Evolutionary conservation across 2,888 invertebrate genomes (phyloP).

Genomic region (Osmoderma eremita): DNA sequence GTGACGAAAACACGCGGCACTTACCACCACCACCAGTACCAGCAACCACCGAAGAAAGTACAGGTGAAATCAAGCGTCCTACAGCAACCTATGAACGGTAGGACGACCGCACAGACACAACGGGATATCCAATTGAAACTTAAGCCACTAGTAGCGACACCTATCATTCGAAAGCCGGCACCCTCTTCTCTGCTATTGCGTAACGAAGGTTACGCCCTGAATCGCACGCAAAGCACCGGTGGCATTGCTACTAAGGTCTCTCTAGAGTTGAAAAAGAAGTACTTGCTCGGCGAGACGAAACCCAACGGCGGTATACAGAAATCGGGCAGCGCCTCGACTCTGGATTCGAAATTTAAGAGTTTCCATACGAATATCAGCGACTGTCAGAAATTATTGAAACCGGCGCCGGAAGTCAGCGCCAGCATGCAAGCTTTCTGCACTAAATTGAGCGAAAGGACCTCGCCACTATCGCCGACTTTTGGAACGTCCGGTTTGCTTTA

Average conservation of each 20-base stretch:
- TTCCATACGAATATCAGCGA: constrained; percentile 88
- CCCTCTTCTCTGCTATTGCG: constrained; percentile 51
- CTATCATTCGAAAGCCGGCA: constrained; percentile 45
- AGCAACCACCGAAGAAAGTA: constrained; percentile 67
- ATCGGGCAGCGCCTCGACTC: constrained; percentile 83
- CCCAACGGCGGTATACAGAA: constrained; percentile 78
- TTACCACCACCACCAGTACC: constrained; percentile 45
- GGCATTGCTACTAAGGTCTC: constrained; percentile 89
- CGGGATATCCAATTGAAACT: constrained; percentile 62
- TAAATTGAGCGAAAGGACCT: constrained; percentile 58
- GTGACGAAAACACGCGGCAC: constrained; percentile 67
- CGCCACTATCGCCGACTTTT: constrained; percentile 59
- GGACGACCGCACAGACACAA: constrained; percentile 39
- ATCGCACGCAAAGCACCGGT: constrained; percentile 86
- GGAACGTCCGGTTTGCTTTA: constrained; percentile 36
- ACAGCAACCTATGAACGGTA: constrained; percentile 62
- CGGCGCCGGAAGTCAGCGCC: constrained; percentile 75
- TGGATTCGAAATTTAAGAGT: constrained; percentile 85
- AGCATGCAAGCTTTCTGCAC: constrained; percentile 76
- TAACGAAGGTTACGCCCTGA: constrained; percentile 80
- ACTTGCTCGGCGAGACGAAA: constrained; percentile 78
- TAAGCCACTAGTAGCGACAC: constrained; percentile 58
- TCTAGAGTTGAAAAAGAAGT: constrained; percentile 85
- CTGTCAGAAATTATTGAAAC: constrained; percentile 86
- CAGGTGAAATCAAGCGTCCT: constrained; percentile 69